phyloP scores from a whole-genome alignment of 2,888 invertebrate species.

The Drosophila nigricruria region DNA sequence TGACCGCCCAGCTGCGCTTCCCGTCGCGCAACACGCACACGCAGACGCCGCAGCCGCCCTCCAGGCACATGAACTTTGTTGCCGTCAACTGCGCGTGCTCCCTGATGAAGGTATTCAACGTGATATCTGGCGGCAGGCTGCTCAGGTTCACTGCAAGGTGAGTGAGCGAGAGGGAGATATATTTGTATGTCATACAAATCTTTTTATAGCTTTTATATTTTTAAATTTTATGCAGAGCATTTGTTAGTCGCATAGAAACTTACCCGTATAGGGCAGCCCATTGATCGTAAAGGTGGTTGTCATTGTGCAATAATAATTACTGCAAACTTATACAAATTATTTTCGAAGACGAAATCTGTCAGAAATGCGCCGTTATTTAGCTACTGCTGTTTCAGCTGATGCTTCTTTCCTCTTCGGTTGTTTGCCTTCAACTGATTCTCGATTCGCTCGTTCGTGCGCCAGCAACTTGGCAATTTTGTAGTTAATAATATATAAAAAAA shows the following conservation, averaged over 20 bases:
- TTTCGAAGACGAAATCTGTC: too few relatives aligned
- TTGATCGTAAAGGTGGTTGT: slow-evolving; percentile 76
- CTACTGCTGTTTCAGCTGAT: slow-evolving; percentile 13
- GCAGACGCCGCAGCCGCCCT: slow-evolving; percentile 90
- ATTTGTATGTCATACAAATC: not conserved
- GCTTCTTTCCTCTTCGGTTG: slow-evolving; percentile 35
- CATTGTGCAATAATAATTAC: slow-evolving; percentile 44
- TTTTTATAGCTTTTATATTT: slow-evolving; percentile 5
- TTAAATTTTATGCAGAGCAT: not conserved
- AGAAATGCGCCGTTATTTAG: slow-evolving; percentile 13
- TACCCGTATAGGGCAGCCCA: slow-evolving; percentile 70
- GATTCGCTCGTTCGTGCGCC: slow-evolving; percentile 12
- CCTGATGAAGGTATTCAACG: slow-evolving; percentile 88
- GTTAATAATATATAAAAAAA: not conserved
- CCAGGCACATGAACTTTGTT: slow-evolving; percentile 89
- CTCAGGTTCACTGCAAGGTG: slow-evolving; percentile 71
- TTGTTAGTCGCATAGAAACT: slow-evolving; percentile 24
- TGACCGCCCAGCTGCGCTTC: slow-evolving; percentile 87
- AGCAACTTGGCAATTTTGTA: slow-evolving; percentile 41
- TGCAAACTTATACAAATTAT: not conserved
- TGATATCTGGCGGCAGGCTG: slow-evolving; percentile 85
- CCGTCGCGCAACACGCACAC: slow-evolving; percentile 86
- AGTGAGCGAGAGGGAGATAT: not conserved
- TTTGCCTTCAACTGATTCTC: slow-evolving; percentile 51
- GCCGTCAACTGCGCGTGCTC: slow-evolving; percentile 87